Evolutionary conservation across 2,113 vertebrate genomes (phyloP), one percentile per base, ranked within the genome.

Genomic region (Malurus alboscapulatus): DNA sequence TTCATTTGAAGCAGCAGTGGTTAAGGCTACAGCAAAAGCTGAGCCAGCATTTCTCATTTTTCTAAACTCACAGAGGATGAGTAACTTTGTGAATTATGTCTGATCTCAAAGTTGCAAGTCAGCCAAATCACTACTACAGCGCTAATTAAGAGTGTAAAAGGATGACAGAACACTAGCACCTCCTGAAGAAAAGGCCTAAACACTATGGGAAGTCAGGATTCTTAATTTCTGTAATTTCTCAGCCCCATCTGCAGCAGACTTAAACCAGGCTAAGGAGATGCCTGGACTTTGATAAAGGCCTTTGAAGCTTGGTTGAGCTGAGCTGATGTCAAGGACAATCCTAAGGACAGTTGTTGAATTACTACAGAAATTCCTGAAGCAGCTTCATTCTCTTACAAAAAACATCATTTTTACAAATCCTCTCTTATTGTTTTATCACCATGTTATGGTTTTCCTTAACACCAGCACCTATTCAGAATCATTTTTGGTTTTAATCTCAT

Each of bases 31-130:
- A 84, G 87, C 34, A 66, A 34, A 69, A 69, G 36, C 50, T 44
- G n/a, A 84, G 32, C 45, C 76, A 88, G 61, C 50, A 58, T 26
- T 88, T 87, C 81, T 54, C 22, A 17, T 62, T 59, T 81, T 71
- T 29, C 47, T 47, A 58, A 73, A 20, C 65, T 34, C 62, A 36
- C 30, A 34, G 32, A 73, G 45, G 50, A 65, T 38, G 38, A 45
- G 55, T n/a, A 90, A 86, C 57, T 89, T 77, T 45, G 79, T 50
- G 47, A 92, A 63, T 58, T 85, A 44, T 17, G 17, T 22, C 59
- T 85, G 45, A 24, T 65, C 29, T 38, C 54, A 4, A 69, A 92
- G 69, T 15, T 47, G 40, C 62, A 51, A 53, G 59, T 65, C 73
- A 59, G 61, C 32, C 83, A 82, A 80, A 67, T 36, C 61, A 40